A percentile compares a stretch with the other conserved stretches of the same genome.
These are phyloP conservation scores for Semnopithecus entellus DNA, from an alignment of 2,113 vertebrate species.

Conservation along the genomic window DNA sequence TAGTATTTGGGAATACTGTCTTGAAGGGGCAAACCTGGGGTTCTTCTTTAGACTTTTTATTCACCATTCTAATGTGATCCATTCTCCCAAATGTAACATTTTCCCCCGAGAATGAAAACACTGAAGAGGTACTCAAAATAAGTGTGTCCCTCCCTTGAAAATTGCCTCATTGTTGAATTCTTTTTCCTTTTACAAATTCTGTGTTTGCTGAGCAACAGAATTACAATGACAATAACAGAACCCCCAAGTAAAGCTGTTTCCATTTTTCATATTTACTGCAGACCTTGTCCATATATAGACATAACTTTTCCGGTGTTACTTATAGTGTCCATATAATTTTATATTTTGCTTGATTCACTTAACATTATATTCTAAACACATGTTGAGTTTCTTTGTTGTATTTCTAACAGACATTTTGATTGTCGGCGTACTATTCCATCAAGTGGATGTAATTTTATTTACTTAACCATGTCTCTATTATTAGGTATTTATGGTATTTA, in stretches of 20 bases:
- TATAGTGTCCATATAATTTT: background rate
- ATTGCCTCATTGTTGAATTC: background rate
- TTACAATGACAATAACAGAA: constrained; percentile 52
- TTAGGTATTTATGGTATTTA: background rate
- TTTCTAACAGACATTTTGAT: constrained; percentile 57
- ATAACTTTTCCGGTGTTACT: constrained; percentile 33
- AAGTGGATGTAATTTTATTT: constrained; percentile 38
- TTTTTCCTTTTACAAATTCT: constrained; percentile 44
- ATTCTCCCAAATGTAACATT: background rate
- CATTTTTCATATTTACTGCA: constrained; percentile 46
- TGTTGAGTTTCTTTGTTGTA: background rate
- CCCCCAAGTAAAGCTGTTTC: constrained; percentile 55
- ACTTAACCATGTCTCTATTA: background rate
- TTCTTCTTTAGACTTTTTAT: background rate
- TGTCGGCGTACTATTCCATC: constrained; percentile 51
- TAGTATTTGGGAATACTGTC: background rate
- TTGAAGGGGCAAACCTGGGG: background rate
- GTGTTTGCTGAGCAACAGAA: background rate
- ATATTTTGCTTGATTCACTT: constrained; percentile 11
- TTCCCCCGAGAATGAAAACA: constrained; percentile 15
- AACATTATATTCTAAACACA: constrained; percentile 15
- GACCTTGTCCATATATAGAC: constrained; percentile 2
- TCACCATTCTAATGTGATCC: background rate
- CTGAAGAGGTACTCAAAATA: background rate
- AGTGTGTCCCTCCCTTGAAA: background rate